phyloP scores from a whole-genome alignment of 2,113 vertebrate species.

The Taurulus bubalis region DNA sequence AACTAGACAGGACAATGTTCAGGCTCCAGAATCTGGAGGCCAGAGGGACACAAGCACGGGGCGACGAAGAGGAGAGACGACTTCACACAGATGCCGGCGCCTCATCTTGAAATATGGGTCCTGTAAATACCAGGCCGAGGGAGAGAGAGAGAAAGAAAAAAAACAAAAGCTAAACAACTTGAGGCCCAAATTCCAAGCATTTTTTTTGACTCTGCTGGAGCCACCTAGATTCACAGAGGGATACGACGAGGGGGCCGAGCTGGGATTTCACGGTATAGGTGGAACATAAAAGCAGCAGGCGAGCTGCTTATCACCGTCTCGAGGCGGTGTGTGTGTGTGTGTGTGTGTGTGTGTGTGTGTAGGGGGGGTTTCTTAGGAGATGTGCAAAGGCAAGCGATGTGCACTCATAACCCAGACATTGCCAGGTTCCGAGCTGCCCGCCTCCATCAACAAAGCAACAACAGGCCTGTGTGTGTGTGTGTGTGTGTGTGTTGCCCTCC shows the following conservation, averaged over 20 bases:
- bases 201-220: conserved; percentile 75
- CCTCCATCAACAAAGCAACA: conserved; percentile 42
- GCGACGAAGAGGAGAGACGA: neutral
- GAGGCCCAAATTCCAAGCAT: conserved; percentile 83
- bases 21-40: conserved; percentile 25
- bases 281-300: conserved; percentile 54
- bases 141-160: conserved; percentile 19
- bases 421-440: conserved; percentile 30
- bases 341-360: neutral
- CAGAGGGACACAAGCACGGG: conserved; percentile 31
- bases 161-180: conserved; percentile 76
- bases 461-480: neutral
- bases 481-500: neutral
- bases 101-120: conserved; percentile 15
- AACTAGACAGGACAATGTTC: conserved; percentile 33
- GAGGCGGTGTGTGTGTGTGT: neutral
- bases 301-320: conserved; percentile 48
- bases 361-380: conserved; percentile 28
- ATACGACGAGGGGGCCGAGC: conserved; percentile 55
- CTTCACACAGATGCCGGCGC: conserved; percentile 8
- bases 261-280: conserved; percentile 64
- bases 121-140: conserved; percentile 69
- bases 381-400: conserved; percentile 30
- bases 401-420: conserved; percentile 45
- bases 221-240: conserved; percentile 74